Conservation (phyloP, 92 coral and sea anemone genomes). For the Bergia sp. region DNA sequence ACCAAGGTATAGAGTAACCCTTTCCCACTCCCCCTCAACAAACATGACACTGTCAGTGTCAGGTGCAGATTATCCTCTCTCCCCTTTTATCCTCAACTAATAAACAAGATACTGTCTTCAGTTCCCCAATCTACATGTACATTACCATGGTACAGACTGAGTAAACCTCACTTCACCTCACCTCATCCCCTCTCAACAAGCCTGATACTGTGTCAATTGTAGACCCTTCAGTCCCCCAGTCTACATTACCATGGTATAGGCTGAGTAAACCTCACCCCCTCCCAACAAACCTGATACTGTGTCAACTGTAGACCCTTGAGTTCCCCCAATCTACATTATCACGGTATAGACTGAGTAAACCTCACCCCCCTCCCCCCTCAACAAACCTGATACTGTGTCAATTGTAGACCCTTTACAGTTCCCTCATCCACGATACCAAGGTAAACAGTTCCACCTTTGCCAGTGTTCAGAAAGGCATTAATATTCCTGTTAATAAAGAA, state of each 20-base stretch:
- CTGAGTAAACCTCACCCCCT: too few species aligned
- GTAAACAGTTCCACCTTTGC: conserved; percentile 90
- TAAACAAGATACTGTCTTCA: background rate
- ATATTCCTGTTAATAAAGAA: conserved; percentile 64
- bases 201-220: too few species aligned
- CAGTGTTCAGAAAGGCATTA: conserved; percentile 93
- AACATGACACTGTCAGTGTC: background rate
- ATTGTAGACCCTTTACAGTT: conserved; percentile 72
- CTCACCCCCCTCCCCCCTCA: background rate
- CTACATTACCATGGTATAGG: too few species aligned
- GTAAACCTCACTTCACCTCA: background rate
- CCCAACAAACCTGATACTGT: background rate
- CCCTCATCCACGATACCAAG: conserved; percentile 90
- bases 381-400: background rate
- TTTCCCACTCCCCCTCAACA: too few species aligned
- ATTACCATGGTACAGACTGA: too few species aligned
- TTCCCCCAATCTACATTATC: background rate
- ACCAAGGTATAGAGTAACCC: too few species aligned
- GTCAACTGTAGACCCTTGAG: too few species aligned
- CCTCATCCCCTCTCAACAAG: background rate
- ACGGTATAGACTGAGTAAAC: background rate
- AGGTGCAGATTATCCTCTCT: too few species aligned
- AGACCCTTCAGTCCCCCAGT: too few species aligned
- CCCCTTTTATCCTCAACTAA: too few species aligned
- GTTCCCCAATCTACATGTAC: background rate